Evolutionary conservation across 2,113 vertebrate species (phyloP).

Genomic region (Microcebus jonahi): DNA sequence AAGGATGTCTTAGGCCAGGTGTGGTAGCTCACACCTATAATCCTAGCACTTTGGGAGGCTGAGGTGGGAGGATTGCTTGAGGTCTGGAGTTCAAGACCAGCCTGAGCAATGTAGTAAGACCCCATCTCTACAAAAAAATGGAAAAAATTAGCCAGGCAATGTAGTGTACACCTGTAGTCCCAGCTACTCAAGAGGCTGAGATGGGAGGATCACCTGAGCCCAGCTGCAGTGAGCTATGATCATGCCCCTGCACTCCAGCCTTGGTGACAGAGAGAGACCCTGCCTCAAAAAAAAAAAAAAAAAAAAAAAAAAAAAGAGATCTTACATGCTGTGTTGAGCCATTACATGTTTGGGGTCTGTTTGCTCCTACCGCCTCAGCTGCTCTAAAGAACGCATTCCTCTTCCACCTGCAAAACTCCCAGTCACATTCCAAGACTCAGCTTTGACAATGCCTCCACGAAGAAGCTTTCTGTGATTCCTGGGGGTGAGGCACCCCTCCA

Average conservation of each 20-base stretch:
- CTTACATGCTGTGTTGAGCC: neutral
- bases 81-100: neutral
- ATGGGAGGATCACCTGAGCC: too few species aligned
- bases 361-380: neutral
- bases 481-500: neutral
- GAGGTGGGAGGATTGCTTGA: neutral
- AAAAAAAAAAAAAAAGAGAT: neutral
- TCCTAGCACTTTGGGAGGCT: neutral
- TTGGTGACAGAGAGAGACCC: too few species aligned
- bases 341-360: neutral
- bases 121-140: too few species aligned
- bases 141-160: too few species aligned
- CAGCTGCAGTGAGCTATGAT: too few species aligned
- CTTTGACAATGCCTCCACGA: neutral
- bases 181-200: too few species aligned
- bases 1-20: neutral
- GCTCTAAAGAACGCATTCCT: rapidly evolving
- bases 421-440: neutral
- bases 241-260: too few species aligned
- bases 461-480: neutral
- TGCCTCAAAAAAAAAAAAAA: neutral
- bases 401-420: neutral
- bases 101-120: neutral
- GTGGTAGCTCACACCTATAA: neutral
- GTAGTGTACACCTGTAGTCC: too few species aligned